phyloP scores from a whole-genome alignment of 2,113 vertebrate genomes.

The Cettia cetti region DNA sequence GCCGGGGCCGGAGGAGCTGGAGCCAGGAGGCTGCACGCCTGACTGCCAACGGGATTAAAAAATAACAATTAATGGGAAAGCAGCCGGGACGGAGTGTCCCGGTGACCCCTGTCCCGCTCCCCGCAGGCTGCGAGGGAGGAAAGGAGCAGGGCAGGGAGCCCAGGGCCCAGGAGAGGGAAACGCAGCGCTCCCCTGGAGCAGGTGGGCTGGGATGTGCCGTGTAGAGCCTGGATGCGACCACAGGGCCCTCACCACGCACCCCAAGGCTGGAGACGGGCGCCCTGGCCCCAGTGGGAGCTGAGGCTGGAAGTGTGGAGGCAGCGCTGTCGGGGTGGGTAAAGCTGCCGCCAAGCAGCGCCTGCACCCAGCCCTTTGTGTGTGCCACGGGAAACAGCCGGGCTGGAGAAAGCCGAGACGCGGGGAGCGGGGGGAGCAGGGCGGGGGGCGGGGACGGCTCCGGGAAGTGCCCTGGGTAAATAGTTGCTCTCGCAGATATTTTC shows the following conservation, averaged over 20 bases:
- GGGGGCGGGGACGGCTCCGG: not conserved
- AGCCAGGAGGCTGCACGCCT: not conserved
- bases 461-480: slow-evolving; percentile 41
- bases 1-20: not conserved
- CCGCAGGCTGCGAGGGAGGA: not conserved
- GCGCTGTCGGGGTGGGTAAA: not conserved
- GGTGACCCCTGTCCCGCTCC: not conserved
- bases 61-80: slow-evolving; percentile 36
- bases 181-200: not conserved
- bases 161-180: not conserved
- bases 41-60: slow-evolving; percentile 8
- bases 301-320: not conserved
- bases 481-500: slow-evolving; percentile 10
- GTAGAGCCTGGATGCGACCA: not conserved
- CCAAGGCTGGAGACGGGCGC: not conserved
- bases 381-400: not conserved
- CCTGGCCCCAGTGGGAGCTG: accelerated
- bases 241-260: accelerated
- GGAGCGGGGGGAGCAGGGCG: not conserved
- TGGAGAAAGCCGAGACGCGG: not conserved
- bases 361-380: not conserved
- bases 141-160: not conserved
- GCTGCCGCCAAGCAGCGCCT: not conserved
- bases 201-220: not conserved
- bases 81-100: not conserved